These are phyloP conservation scores for Patella ulyssiponensis DNA, from an alignment of 2,888 invertebrate genomes.

Conservation along the genomic window DNA sequence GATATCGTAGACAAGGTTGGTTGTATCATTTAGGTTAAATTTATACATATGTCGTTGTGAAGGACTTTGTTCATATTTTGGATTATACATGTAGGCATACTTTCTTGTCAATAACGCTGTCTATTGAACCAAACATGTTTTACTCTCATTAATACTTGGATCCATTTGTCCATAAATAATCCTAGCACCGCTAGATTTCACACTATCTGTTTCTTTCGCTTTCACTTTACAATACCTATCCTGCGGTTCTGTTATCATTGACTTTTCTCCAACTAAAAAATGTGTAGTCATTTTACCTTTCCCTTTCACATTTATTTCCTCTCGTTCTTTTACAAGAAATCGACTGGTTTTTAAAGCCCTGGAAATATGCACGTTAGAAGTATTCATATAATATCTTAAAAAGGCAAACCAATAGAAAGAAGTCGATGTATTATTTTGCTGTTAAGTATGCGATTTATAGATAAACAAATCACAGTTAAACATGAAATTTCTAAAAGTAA, in stretches of 20 bases:
- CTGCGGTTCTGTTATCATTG: conserved; percentile 37
- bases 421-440: too few relatives aligned
- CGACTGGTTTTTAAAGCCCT: conserved; percentile 32
- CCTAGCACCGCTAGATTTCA: background rate
- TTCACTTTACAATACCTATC: conserved; percentile 41
- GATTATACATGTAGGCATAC: too few relatives aligned
- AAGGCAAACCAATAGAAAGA: too few relatives aligned
- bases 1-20: too few relatives aligned
- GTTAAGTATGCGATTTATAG: too few relatives aligned
- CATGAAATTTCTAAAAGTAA: too few relatives aligned
- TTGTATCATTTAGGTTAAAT: too few relatives aligned
- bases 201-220: background rate
- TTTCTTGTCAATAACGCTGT: too few relatives aligned
- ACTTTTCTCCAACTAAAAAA: conserved; percentile 46
- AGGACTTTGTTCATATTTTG: too few relatives aligned
- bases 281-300: conserved; percentile 59
- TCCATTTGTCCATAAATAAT: conserved; percentile 8
- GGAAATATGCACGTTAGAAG: background rate
- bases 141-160: background rate
- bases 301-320: conserved; percentile 54
- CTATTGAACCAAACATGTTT: background rate
- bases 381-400: too few relatives aligned
- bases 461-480: too few relatives aligned
- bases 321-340: conserved; percentile 41
- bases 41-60: too few relatives aligned